These are phyloP conservation scores for Notarius lentiginosus DNA, from an alignment of 2,113 vertebrate species.

Conservation along the genomic window DNA sequence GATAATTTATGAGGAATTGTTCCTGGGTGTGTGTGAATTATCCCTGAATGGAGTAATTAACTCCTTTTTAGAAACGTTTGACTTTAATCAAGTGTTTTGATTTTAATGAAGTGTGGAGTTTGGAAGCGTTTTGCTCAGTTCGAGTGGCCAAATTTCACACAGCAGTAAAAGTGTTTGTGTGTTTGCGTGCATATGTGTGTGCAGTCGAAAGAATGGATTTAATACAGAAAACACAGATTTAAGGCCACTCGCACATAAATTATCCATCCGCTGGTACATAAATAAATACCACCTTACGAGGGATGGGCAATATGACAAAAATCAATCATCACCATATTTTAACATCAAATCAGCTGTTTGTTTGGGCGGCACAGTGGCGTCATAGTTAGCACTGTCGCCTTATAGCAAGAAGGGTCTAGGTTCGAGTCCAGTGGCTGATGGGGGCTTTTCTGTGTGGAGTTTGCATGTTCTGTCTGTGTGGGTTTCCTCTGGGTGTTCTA, in stretches of 20 bases:
- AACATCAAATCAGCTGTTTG: too few relatives aligned
- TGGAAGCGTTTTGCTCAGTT: background rate
- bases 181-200: background rate
- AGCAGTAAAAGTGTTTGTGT: background rate
- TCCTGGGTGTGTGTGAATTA: conserved; percentile 19
- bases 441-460: too few relatives aligned
- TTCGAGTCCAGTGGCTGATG: too few relatives aligned
- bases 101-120: background rate
- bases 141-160: background rate
- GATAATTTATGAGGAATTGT: conserved; percentile 25
- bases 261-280: background rate
- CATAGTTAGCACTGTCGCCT: too few relatives aligned
- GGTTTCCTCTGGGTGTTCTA: too few relatives aligned
- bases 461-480: too few relatives aligned
- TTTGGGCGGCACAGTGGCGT: too few relatives aligned
- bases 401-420: too few relatives aligned
- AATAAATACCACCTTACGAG: background rate
- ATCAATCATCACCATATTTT: too few relatives aligned
- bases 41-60: conserved; percentile 5
- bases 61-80: background rate
- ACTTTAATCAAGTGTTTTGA: conserved; percentile 13
- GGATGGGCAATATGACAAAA: background rate
- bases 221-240: background rate
- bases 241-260: background rate
- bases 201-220: background rate